Conservation (phyloP, 2,888 invertebrate species). For the Maniola hyperantus region DNA sequence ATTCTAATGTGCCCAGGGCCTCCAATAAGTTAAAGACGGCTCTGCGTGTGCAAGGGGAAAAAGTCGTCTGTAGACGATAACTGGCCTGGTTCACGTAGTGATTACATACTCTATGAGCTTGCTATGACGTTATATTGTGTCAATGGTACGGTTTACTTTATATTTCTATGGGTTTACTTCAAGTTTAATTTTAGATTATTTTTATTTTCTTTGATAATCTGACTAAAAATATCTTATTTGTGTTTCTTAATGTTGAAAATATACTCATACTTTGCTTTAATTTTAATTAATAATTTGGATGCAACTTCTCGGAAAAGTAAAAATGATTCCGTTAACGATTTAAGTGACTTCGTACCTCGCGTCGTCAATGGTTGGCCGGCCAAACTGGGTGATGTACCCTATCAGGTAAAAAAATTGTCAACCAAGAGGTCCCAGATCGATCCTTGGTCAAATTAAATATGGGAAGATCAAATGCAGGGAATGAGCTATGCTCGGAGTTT, state of each 20-base stretch:
- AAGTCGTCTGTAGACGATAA: too few species aligned
- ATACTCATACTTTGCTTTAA: constrained; percentile 23
- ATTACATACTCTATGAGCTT: too few species aligned
- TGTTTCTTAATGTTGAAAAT: constrained; percentile 29
- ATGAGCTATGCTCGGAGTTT: background rate
- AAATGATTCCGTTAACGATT: constrained; percentile 13
- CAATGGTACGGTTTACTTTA: too few species aligned
- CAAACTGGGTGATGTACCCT: constrained; percentile 57
- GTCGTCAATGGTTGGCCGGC: constrained; percentile 54
- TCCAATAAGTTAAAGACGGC: too few species aligned
- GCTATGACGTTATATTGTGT: too few species aligned
- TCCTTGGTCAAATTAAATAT: too few species aligned
- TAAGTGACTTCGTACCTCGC: constrained; percentile 43
- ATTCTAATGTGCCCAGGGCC: too few species aligned
- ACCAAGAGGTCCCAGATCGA: background rate
- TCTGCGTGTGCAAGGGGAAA: too few species aligned
- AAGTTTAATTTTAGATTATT: too few species aligned
- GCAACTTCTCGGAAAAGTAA: background rate
- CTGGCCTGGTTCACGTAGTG: too few species aligned
- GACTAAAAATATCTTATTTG: background rate
- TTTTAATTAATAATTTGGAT: constrained; percentile 24
- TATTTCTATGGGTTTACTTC: too few species aligned
- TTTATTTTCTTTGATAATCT: too few species aligned
- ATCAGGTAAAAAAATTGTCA: constrained; percentile 52
- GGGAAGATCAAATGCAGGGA: background rate